Evolutionary conservation across 2,888 invertebrate genomes (phyloP), one percentile per base, ranked within the genome.

Genomic region (Tachina lurida): DNA sequence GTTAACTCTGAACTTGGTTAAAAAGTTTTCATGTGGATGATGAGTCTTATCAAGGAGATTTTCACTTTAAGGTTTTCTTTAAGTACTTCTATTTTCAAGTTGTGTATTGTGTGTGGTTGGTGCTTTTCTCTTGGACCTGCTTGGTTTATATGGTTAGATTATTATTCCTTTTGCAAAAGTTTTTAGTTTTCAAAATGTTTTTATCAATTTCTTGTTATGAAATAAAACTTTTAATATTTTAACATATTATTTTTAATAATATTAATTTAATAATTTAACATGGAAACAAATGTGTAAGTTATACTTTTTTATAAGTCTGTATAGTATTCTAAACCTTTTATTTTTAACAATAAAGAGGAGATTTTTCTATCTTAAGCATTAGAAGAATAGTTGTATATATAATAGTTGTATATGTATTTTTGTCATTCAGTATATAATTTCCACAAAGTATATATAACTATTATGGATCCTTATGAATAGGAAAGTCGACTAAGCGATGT

Each of bases 21-120:
- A 79, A 82, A 82, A 81, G 49, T 70, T 82, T 79, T 79, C 54
- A 47, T 49, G 17, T 39, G 73, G 82, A 79, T 79, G 82, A 82
- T 62, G 85, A 82, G 60, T 86, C 78, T 86, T 86, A 86, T 86
- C 85, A 74, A 65, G 60, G 39, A 82, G 79, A 86, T 82, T 86
- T 86, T 79, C 73, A 79, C 84, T 78, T 85, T 86, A 49, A 82
- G 78, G 63, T 78, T 75, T 82, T 68, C 74, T 68, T 74, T 63
- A 81, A 81, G 56, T 78, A 74, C 63, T 68, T 73, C 31, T 31
- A 31, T 31, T 52, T 47, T 62, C 63, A 31, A n/a, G 39, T 63
- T 68, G 22, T 41, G 10, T 43, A 56, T 60, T 22, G 31, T 74
- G 60, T 22, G 22, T 75, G 62, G 41, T 58, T 31, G 52, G 10